Percentiles rank a stretch among this genome's conserved stretches.
These are phyloP conservation scores for Lethenteron camtschaticum DNA, from an alignment of 2,113 vertebrate genomes.

Conservation along the genomic window DNA sequence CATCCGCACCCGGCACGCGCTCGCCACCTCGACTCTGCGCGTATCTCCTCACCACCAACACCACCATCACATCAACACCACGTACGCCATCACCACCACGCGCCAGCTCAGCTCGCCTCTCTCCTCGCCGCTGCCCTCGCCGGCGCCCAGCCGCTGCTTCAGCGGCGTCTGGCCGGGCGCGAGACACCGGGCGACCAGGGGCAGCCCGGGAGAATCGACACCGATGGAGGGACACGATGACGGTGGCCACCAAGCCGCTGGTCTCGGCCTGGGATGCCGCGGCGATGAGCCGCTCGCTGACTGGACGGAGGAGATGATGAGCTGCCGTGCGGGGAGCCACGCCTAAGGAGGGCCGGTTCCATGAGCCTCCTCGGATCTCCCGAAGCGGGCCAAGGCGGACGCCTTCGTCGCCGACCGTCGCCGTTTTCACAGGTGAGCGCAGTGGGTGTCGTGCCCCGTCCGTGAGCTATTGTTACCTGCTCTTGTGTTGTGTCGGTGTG, in stretches of 20 bases:
- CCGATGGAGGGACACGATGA: too few species aligned
- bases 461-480: too few species aligned
- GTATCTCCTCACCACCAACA: neutral
- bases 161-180: neutral
- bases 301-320: neutral
- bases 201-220: neutral
- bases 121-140: neutral
- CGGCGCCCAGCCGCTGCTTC: neutral
- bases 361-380: too few species aligned
- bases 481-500: too few species aligned
- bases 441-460: too few species aligned
- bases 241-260: too few species aligned
- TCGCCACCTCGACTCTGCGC: neutral
- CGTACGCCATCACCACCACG: slow-evolving; percentile 4
- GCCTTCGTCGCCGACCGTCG: too few species aligned
- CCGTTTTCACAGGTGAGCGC: too few species aligned
- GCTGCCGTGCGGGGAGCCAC: too few species aligned
- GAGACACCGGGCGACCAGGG: neutral
- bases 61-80: neutral
- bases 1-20: neutral
- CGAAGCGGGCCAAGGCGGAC: too few species aligned
- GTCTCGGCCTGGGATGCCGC: too few species aligned
- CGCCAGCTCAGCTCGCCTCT: slow-evolving; percentile 2
- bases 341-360: too few species aligned
- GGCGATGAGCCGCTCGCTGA: neutral